Conservation (phyloP, 2,888 invertebrate species). For the Laspeyria flexula region DNA sequence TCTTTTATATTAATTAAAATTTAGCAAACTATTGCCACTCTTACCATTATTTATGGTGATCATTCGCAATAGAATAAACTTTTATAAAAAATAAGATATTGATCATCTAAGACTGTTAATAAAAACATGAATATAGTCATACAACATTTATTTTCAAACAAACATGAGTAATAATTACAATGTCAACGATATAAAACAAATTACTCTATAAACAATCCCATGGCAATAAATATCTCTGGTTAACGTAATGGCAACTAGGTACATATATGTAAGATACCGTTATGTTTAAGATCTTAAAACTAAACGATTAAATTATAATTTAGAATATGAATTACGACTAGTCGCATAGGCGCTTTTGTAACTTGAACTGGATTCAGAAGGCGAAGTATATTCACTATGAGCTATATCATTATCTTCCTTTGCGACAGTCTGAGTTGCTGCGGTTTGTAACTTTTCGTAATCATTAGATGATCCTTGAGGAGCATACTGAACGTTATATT, state of each 20-base stretch:
- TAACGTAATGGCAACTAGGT: slow-evolving; percentile 50
- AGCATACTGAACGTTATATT: slow-evolving; percentile 63
- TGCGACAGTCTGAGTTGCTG: slow-evolving; percentile 56
- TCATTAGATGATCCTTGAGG: slow-evolving; percentile 57
- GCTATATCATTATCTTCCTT: slow-evolving; percentile 74
- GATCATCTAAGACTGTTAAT: background rate
- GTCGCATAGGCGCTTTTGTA: slow-evolving; percentile 69
- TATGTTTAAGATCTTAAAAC: slow-evolving; percentile 15
- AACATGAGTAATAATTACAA: slow-evolving; percentile 6
- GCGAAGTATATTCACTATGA: slow-evolving; percentile 65
- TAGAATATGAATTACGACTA: slow-evolving; percentile 63
- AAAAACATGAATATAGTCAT: slow-evolving; percentile 11
- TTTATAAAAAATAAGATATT: too few species aligned
- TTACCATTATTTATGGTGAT: too few species aligned
- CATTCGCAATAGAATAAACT: too few species aligned
- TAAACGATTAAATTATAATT: slow-evolving; percentile 51
- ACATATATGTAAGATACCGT: slow-evolving; percentile 21
- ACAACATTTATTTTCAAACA: slow-evolving; percentile 37
- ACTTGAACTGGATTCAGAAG: slow-evolving; percentile 61
- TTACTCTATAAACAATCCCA: slow-evolving; percentile 8
- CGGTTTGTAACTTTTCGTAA: slow-evolving; percentile 66
- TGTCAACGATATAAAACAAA: slow-evolving; percentile 9
- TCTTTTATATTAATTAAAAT: too few species aligned
- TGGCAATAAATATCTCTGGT: slow-evolving; percentile 58
- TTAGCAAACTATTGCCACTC: too few species aligned